These are phyloP conservation scores for Athripsodes cinereus DNA, from an alignment of 2,888 invertebrate genomes.

Conservation along the genomic window DNA sequence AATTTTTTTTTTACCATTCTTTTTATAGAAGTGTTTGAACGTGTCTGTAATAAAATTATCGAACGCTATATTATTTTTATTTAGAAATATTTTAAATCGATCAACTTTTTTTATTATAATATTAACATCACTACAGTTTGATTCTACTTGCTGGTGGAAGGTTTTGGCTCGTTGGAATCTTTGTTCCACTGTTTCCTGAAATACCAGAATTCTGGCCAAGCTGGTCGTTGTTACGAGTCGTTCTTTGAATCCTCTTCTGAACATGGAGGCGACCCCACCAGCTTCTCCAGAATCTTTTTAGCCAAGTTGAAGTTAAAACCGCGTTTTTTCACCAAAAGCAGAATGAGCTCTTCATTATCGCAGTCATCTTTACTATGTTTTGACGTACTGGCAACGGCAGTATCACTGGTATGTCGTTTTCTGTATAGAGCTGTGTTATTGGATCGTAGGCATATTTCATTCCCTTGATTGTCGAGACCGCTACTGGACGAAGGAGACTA, in stretches of 20 bases:
- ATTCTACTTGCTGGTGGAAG: neutral
- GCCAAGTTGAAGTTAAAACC: constrained; percentile 20
- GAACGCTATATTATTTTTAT: neutral
- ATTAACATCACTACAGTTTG: neutral
- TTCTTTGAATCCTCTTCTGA: neutral
- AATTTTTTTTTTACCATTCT: constrained; percentile 14
- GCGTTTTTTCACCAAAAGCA: constrained; percentile 23
- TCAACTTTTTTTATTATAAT: neutral
- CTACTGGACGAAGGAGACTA: neutral
- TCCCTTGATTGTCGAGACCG: constrained; percentile 3
- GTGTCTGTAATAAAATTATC: constrained; percentile 6
- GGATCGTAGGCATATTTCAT: constrained; percentile 1
- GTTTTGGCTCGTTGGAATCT: constrained; percentile 14
- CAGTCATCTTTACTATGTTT: neutral
- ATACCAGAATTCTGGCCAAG: constrained; percentile 27
- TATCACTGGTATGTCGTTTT: neutral
- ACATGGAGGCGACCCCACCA: constrained; percentile 2
- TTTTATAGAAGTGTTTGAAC: constrained; percentile 6
- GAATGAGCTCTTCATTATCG: constrained; percentile 23
- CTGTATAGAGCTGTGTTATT: neutral
- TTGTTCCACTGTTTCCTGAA: constrained; percentile 14
- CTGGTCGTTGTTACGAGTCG: constrained; percentile 15
- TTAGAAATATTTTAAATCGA: neutral
- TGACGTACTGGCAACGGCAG: neutral
- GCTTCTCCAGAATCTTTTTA: constrained; percentile 1